These are phyloP conservation scores for Hydractinia symbiolongicarpus DNA, from an alignment of 30 jellyfish, hydroid and myxozoan genomes.

Conservation along the genomic window DNA sequence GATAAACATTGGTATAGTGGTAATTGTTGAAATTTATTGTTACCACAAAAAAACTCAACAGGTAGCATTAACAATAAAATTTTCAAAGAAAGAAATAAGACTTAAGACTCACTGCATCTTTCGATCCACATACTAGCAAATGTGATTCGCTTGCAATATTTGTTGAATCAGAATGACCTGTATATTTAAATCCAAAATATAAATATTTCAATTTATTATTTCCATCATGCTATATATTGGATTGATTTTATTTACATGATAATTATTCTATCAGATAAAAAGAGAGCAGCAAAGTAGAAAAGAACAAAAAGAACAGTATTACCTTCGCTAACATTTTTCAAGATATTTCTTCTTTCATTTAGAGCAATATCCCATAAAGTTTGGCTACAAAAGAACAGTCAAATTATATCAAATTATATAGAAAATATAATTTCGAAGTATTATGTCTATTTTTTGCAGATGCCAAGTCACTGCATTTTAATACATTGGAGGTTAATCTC, in stretches of 20 bases:
- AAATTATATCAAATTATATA: too few species aligned
- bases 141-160: conserved; percentile 35
- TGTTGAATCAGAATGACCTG: conserved; percentile 30
- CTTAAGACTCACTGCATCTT: conserved; percentile 36
- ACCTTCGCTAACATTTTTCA: conserved; percentile 6
- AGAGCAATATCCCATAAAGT: conserved; percentile 53
- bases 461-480: too few species aligned
- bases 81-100: not conserved
- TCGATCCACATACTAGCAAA: conserved; percentile 45
- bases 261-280: not conserved
- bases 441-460: too few species aligned
- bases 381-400: not conserved
- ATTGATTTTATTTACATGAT: not conserved
- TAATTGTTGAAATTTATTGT: too few species aligned
- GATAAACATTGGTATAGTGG: too few species aligned
- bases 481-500: too few species aligned
- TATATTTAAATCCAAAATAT: not conserved
- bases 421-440: too few species aligned
- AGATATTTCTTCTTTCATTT: conserved; percentile 28
- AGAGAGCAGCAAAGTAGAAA: not conserved
- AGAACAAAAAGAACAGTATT: not conserved
- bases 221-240: not conserved
- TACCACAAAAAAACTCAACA: too few species aligned
- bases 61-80: not conserved
- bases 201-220: not conserved